These are phyloP conservation scores for Pseudobourletiella spinata DNA, from an alignment of 1,140 invertebrate genomes.

Conservation along the genomic window DNA sequence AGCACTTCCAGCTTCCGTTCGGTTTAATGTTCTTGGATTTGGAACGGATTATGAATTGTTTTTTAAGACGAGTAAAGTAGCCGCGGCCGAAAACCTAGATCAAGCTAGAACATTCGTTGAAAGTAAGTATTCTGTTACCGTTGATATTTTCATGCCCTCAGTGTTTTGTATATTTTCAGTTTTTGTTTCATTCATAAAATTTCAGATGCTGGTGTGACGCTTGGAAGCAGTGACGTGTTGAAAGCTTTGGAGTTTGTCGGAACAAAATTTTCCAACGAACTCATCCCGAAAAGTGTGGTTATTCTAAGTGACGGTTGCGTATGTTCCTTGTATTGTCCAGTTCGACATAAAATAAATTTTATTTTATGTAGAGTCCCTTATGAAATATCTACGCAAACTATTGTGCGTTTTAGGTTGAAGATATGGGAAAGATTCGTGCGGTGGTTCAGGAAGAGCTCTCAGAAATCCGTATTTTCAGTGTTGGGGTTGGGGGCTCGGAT, in stretches of 20 bases:
- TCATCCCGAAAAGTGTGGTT: background rate
- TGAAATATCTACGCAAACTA: too few relatives aligned
- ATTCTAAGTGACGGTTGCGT: background rate
- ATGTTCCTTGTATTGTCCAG: too few relatives aligned
- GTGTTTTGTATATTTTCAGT: background rate
- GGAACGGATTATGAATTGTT: background rate
- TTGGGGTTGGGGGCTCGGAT: too few relatives aligned
- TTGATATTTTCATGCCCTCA: background rate
- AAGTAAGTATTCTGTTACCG: background rate
- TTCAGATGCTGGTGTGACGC: background rate
- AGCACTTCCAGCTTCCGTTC: background rate
- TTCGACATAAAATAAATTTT: too few relatives aligned
- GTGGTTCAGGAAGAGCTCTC: too few relatives aligned
- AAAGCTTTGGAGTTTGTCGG: background rate
- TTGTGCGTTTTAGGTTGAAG: too few relatives aligned
- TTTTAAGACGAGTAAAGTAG: background rate
- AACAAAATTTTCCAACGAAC: background rate
- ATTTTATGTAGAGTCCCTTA: too few relatives aligned
- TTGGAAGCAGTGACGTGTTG: background rate
- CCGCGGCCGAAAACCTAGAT: background rate
- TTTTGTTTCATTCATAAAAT: background rate
- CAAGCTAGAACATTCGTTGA: background rate
- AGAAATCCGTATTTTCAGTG: too few relatives aligned
- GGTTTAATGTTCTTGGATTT: background rate
- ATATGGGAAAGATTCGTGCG: too few relatives aligned